These are phyloP conservation scores for Aspidapion aeneum DNA, from an alignment of 2,888 invertebrate species.

Conservation along the genomic window DNA sequence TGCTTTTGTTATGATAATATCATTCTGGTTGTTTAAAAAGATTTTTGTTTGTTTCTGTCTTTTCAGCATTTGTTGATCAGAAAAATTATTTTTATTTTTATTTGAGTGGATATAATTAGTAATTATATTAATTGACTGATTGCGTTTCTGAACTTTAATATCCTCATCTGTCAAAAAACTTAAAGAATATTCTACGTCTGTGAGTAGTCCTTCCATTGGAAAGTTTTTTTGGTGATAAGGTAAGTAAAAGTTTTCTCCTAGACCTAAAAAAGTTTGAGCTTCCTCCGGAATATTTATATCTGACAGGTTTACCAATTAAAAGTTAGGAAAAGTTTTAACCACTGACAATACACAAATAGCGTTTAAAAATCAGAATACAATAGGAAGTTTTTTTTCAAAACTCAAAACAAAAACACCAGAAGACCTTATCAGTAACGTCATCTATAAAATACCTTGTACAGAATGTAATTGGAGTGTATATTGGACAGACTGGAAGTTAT, in stretches of 20 bases:
- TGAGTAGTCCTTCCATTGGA: background rate
- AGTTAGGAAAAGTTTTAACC: too few relatives aligned
- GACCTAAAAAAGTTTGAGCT: background rate
- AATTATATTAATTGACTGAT: background rate
- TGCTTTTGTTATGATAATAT: conserved; percentile 4
- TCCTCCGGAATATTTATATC: background rate
- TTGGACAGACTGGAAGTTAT: too few relatives aligned
- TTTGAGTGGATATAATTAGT: background rate
- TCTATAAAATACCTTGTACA: too few relatives aligned
- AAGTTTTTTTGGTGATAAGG: background rate
- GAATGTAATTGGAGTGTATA: too few relatives aligned
- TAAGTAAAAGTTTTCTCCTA: background rate
- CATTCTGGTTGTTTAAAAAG: conserved; percentile 1
- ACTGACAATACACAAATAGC: too few relatives aligned
- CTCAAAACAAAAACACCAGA: too few relatives aligned
- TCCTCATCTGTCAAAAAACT: background rate
- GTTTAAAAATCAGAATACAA: too few relatives aligned
- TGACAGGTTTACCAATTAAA: background rate
- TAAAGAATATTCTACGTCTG: background rate
- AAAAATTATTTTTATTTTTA: background rate
- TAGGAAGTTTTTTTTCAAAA: too few relatives aligned
- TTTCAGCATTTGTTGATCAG: background rate
- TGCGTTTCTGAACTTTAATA: background rate
- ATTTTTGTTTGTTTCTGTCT: background rate
- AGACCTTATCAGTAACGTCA: too few relatives aligned